These are phyloP conservation scores for Leptura quadrifasciata DNA, from an alignment of 2,888 invertebrate genomes.

Conservation along the genomic window DNA sequence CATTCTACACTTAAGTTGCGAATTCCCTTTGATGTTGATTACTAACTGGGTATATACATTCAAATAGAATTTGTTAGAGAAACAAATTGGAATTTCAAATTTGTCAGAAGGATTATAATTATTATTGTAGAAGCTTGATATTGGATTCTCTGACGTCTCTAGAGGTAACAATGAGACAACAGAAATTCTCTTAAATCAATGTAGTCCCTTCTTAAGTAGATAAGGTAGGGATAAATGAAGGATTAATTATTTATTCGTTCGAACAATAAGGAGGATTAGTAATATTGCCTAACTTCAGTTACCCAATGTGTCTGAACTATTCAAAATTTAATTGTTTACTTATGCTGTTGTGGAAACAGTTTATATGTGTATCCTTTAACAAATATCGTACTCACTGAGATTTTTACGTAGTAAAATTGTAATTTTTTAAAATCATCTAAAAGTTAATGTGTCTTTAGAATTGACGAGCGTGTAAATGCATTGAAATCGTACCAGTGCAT, in stretches of 20 bases:
- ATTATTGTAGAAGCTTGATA: constrained; percentile 3
- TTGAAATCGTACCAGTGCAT: no score
- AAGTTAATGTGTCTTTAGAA: no score
- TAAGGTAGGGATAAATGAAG: background rate
- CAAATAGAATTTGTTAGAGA: constrained; percentile 7
- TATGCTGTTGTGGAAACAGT: no score
- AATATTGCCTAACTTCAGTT: no score
- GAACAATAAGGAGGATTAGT: background rate
- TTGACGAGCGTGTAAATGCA: no score
- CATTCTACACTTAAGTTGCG: background rate
- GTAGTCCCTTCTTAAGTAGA: background rate
- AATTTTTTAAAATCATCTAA: no score
- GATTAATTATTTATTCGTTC: background rate
- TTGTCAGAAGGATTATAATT: constrained; percentile 1
- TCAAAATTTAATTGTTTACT: no score
- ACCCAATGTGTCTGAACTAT: no score
- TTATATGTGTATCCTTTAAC: no score
- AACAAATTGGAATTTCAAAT: constrained; percentile 7
- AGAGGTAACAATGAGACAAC: background rate
- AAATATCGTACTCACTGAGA: no score
- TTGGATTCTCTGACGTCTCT: background rate
- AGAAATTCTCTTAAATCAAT: background rate
- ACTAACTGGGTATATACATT: background rate
- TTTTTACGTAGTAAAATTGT: no score
- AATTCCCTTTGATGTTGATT: background rate